phyloP scores from a whole-genome alignment of 1,140 invertebrate species.

The Drosophila serrata region DNA sequence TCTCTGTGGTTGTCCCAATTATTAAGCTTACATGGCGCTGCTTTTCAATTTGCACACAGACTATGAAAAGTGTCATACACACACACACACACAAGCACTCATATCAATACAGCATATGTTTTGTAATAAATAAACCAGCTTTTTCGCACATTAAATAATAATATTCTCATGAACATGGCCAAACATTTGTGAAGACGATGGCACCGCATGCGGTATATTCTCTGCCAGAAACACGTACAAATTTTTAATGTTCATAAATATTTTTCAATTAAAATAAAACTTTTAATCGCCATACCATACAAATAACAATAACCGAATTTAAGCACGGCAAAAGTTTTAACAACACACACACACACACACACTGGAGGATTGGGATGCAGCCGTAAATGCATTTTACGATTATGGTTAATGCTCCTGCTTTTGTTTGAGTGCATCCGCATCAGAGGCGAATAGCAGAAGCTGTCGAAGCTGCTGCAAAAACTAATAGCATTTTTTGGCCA shows the following conservation, averaged over 20 bases:
- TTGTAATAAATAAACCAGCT: slow-evolving; percentile 12
- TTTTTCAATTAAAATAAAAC: slow-evolving; percentile 58
- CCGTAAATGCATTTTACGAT: slow-evolving; percentile 60
- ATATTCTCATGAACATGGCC: slow-evolving; percentile 9
- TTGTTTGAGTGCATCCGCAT: slow-evolving; percentile 48
- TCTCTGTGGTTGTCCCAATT: slow-evolving; percentile 8
- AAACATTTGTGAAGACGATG: slow-evolving; percentile 20
- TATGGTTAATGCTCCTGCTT: slow-evolving; percentile 45
- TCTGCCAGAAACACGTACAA: slow-evolving; percentile 8
- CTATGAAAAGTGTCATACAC: neutral
- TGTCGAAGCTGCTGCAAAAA: slow-evolving; percentile 28
- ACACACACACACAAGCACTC: neutral
- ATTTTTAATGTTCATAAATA: slow-evolving; percentile 56
- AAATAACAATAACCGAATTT: slow-evolving; percentile 58
- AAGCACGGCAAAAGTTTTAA: slow-evolving; percentile 50
- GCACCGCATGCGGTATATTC: neutral
- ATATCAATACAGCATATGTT: neutral
- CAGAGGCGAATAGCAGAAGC: slow-evolving; percentile 11
- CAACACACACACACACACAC: slow-evolving; percentile 15
- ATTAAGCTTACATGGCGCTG: slow-evolving; percentile 1
- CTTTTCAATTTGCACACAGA: slow-evolving; percentile 1
- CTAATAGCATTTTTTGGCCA: slow-evolving; percentile 38
- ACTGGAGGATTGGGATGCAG: slow-evolving; percentile 2
- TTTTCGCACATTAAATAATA: slow-evolving; percentile 21
- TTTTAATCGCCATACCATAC: slow-evolving; percentile 50